These are phyloP conservation scores for Pseudopleuronectes americanus DNA, from an alignment of 2,797 vertebrate species.

Conservation along the genomic window DNA sequence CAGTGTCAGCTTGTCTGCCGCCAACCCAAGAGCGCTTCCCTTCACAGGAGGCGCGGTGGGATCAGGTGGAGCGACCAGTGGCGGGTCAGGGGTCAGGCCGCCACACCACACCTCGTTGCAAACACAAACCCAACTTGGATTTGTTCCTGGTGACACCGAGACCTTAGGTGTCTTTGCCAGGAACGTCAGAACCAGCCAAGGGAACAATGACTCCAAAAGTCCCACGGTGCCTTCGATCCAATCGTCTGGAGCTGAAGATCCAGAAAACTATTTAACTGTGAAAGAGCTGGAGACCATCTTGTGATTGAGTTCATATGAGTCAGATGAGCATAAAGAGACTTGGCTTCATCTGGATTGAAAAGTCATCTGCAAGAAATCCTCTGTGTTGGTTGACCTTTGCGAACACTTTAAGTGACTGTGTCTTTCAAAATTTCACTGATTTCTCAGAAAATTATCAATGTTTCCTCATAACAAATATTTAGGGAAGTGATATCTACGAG, in stretches of 20 bases:
- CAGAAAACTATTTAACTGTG: constrained; percentile 52
- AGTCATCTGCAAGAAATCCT: too few relatives aligned
- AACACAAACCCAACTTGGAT: constrained; percentile 64
- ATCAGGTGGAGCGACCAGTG: constrained; percentile 24
- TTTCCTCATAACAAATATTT: too few relatives aligned
- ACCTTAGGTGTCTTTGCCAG: constrained; percentile 37
- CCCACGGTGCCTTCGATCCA: constrained; percentile 15
- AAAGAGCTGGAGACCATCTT: constrained; percentile 82
- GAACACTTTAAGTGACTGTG: too few relatives aligned
- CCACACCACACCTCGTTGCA: constrained; percentile 50
- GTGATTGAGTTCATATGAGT: constrained; percentile 44
- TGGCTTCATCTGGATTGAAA: too few relatives aligned
- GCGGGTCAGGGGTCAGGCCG: constrained; percentile 49
- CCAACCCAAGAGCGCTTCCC: constrained; percentile 71
- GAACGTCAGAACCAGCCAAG: constrained; percentile 31
- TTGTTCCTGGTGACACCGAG: constrained; percentile 50
- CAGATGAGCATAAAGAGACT: too few relatives aligned
- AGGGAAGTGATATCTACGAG: too few relatives aligned
- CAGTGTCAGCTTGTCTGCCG: constrained; percentile 81
- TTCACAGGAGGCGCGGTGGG: constrained; percentile 43
- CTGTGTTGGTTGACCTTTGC: too few relatives aligned
- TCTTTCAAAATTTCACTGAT: too few relatives aligned
- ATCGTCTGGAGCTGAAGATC: constrained; percentile 43
- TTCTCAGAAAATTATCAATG: too few relatives aligned
- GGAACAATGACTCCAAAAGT: constrained; percentile 29